Conservation (phyloP, 2,797 vertebrate species). For the Staurois parvus region DNA sequence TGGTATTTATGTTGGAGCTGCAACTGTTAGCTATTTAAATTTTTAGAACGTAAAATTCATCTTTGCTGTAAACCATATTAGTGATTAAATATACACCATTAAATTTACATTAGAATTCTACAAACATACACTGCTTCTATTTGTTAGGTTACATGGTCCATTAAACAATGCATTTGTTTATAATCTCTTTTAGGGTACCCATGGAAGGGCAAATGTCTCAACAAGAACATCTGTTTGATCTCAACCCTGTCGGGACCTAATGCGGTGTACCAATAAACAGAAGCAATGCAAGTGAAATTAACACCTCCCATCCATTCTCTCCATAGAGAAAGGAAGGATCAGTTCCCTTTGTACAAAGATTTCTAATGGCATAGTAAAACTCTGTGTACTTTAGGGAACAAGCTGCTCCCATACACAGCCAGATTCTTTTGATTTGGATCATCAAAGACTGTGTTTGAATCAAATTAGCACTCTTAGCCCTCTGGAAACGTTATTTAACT, state of each 20-base stretch:
- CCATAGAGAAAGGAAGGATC: background rate
- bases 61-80: constrained; percentile 8
- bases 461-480: too few species aligned
- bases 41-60: constrained; percentile 12
- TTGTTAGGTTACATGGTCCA: constrained; percentile 1
- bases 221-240: background rate
- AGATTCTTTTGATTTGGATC: too few species aligned
- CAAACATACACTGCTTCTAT: constrained; percentile 13
- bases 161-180: constrained; percentile 41
- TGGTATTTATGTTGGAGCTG: background rate
- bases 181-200: background rate
- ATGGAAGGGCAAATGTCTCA: background rate
- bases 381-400: background rate
- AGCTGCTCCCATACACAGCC: background rate
- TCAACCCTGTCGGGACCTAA: background rate
- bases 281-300: background rate
- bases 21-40: constrained; percentile 9
- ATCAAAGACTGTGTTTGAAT: too few species aligned
- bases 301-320: background rate
- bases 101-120: constrained; percentile 25
- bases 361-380: background rate
- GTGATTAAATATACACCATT: constrained; percentile 37
- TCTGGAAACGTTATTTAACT: too few species aligned
- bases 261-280: background rate
- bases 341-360: background rate